Conservation (phyloP, 2,113 vertebrate species). For the Casuarius casuarius region DNA sequence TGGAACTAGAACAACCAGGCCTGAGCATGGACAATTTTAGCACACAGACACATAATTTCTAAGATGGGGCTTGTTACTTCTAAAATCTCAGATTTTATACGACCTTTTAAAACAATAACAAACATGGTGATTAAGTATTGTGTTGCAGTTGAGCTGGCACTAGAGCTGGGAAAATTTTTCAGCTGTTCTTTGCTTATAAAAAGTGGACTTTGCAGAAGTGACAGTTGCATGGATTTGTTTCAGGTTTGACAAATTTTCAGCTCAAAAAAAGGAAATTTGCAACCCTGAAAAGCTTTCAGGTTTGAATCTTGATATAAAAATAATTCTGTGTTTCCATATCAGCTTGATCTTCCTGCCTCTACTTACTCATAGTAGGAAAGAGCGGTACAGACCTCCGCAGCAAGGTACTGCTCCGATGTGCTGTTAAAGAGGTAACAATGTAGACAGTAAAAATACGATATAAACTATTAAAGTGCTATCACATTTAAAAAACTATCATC, state of each 20-base stretch:
- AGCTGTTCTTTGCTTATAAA: background rate
- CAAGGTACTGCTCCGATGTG: accelerated
- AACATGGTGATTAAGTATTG: constrained; percentile 5
- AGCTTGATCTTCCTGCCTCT: background rate
- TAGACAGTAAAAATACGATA: background rate
- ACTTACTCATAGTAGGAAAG: background rate
- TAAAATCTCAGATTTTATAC: background rate
- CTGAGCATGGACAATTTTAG: constrained; percentile 41
- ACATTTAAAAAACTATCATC: background rate
- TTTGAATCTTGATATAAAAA: background rate
- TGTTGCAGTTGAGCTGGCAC: background rate
- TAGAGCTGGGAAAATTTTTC: background rate
- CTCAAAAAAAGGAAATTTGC: background rate
- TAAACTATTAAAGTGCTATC: background rate
- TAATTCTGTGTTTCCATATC: background rate
- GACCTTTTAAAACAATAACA: constrained; percentile 40
- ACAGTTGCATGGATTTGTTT: background rate
- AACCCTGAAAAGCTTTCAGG: background rate
- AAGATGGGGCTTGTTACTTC: background rate
- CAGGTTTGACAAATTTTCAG: background rate
- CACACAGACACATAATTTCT: background rate
- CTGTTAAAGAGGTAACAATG: background rate
- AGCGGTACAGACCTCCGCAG: background rate
- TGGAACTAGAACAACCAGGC: background rate
- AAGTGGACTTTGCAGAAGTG: background rate